Base-by-base conservation (phyloP, 2,888 invertebrate species). In the Conops quadrifasciatus region DNA sequence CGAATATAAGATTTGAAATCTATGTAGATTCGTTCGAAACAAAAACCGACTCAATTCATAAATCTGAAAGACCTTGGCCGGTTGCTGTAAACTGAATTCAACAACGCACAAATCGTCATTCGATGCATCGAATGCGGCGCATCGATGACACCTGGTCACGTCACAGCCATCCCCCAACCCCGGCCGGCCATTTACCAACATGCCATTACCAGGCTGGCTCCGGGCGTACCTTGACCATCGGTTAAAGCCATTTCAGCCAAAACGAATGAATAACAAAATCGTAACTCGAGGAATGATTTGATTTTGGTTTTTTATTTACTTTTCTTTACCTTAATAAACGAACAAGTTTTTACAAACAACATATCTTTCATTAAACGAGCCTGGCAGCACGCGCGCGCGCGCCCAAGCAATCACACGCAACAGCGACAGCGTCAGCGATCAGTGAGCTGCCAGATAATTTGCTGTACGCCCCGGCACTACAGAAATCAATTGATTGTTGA, bases 401-500 rank as follows among this genome's bases (percentile, higher is more conserved):
- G n/a, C 28, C 24, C 11, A 24, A n/a, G 24, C 53, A 13, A 1
- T 47, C 49, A 15, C 49, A 24, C 30, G 59, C n/a, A 62, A 19
- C 1, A 36, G 9, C 36, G 9, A 13, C 24, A 4, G 19, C 28
- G 51, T 43, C 47, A n/a, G 21, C 13, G 16, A 16, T 67, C 67
- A 67, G 15, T 67, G 67, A 49, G 49, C 36, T 24, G 76, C 75
- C 51, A 77, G 73, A 72, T 77, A 77, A 43, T 4, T 9, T 4
- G 36, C 36, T 4, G 71, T 67, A 65, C 69, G 75, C 11, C 63
- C 58, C 2, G 69, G 70, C 13, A 56, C 53, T 26, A 19, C 21
- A 21, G 47, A 21, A 2, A 53, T 47, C 28, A 74, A 65, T 30
- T 72, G 59, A 58, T 74, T 75, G 30, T 65, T 53, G 49, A 73